Conservation (phyloP, 2,113 vertebrate species). For the Opisthocomus hoazin region DNA sequence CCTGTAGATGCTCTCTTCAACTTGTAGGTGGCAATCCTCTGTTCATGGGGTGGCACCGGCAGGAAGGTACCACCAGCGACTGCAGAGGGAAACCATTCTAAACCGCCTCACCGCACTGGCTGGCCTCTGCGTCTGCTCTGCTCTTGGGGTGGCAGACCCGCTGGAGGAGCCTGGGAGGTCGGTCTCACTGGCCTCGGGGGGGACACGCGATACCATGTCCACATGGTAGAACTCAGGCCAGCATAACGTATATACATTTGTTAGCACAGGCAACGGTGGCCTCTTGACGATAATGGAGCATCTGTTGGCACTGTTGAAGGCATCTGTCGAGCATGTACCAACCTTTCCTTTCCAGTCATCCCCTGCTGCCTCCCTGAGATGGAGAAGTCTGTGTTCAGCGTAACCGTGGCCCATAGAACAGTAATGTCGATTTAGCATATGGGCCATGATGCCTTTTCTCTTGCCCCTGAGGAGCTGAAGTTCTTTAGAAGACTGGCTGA, state of each 20-base stretch:
- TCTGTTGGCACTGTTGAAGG: neutral
- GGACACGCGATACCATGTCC: accelerated
- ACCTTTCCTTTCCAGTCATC: neutral
- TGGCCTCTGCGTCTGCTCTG: neutral
- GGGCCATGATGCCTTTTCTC: neutral
- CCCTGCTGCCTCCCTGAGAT: neutral
- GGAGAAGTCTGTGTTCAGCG: neutral
- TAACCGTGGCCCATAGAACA: neutral
- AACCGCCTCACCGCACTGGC: neutral
- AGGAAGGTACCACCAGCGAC: neutral
- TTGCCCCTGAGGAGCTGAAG: neutral
- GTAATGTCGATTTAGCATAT: neutral
- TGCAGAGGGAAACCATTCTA: neutral
- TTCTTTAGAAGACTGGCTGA: neutral
- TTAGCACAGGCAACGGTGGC: neutral
- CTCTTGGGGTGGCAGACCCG: neutral
- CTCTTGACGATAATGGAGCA: neutral
- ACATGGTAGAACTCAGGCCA: neutral
- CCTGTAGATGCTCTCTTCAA: neutral
- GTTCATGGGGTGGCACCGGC: neutral
- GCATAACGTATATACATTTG: accelerated
- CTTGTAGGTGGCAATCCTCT: neutral
- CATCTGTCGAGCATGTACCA: neutral
- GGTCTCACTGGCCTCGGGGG: neutral
- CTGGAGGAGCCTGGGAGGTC: neutral